Base-by-base conservation (phyloP, 2,888 invertebrate species). In the Diogma glabrata region DNA sequence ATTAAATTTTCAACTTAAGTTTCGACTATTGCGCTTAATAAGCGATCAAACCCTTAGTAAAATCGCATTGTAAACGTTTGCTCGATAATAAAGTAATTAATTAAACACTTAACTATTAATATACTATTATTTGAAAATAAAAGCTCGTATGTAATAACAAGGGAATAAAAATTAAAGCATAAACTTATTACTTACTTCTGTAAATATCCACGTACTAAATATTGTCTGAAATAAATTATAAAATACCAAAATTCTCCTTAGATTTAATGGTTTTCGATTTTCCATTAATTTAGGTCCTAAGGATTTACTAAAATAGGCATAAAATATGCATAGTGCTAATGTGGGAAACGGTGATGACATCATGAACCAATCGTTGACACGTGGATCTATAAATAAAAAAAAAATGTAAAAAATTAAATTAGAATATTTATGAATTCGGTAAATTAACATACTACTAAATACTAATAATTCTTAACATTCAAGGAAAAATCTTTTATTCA, bases 151-250 rank as follows among this genome's bases (percentile, higher is more conserved):
- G n/a, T n/a, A n/a, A n/a, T n/a, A n/a, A n/a, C n/a, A n/a, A n/a
- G n/a, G n/a, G n/a, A n/a, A n/a, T n/a, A n/a, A n/a, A n/a, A n/a
- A n/a, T n/a, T n/a, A n/a, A n/a, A n/a, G n/a, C n/a, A n/a, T n/a
- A 14, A 12, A 36, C 6, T 36, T 12, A 36, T 28, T 43, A 68
- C 74, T 73, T 69, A 93, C 93, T 85, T 93, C 91, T 67, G 88
- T 84, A 73, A 91, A 92, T 69, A 92, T 83, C 84, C 89, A 93
- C 55, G 84, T 76, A 65, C 92, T 93, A 71, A 94, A 86, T 60
- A 87, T 63, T 24, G 93, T 92, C 77, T 94, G 94, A 63, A 84
- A 76, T 58, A 91, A 76, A 72, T 95, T 95, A 71, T 94, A 94
- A 57, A 84, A 70, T 60, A 94, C 81, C 64, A 95, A 79, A 52